These are phyloP conservation scores for Micropterix aruncella DNA, from an alignment of 2,888 invertebrate species.

Conservation along the genomic window DNA sequence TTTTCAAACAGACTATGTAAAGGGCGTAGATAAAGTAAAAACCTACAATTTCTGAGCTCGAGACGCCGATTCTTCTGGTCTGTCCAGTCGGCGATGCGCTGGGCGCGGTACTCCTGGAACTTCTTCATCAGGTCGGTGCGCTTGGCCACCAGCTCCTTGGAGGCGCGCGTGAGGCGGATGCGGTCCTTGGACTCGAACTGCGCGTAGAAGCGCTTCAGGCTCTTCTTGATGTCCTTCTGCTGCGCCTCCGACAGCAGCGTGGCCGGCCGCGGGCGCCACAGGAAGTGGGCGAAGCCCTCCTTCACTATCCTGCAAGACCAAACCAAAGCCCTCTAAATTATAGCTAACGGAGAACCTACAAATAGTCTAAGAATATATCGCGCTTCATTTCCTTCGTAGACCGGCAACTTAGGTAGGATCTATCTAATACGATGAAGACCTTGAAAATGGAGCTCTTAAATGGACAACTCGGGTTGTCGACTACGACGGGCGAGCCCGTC, in stretches of 20 bases:
- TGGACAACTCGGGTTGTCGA: too few species aligned
- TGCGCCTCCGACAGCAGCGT: conserved; percentile 71
- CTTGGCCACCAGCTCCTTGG: conserved; percentile 90
- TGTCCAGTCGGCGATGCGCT: conserved; percentile 60
- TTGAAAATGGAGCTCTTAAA: too few species aligned
- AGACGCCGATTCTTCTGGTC: conserved; percentile 68
- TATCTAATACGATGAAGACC: too few species aligned
- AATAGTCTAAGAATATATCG: too few species aligned
- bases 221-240: conserved; percentile 92
- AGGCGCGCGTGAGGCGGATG: conserved; percentile 80
- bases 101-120: conserved; percentile 67
- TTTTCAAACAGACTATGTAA: too few species aligned
- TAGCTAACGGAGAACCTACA: too few species aligned
- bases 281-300: conserved; percentile 86
- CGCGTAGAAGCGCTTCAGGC: conserved; percentile 91
- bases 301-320: conserved; percentile 76
- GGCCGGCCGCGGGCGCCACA: conserved; percentile 92
- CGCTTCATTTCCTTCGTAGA: too few species aligned
- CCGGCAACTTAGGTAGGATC: too few species aligned
- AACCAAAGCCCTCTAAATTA: too few species aligned
- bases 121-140: conserved; percentile 78
- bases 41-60: conserved; percentile 77
- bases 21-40: conserved; percentile 6
- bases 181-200: conserved; percentile 96
- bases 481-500: too few species aligned